Evolutionary conservation across 35 echinoderm and acorn worm species (phyloP).

Genomic region (Acanthaster planci): DNA sequence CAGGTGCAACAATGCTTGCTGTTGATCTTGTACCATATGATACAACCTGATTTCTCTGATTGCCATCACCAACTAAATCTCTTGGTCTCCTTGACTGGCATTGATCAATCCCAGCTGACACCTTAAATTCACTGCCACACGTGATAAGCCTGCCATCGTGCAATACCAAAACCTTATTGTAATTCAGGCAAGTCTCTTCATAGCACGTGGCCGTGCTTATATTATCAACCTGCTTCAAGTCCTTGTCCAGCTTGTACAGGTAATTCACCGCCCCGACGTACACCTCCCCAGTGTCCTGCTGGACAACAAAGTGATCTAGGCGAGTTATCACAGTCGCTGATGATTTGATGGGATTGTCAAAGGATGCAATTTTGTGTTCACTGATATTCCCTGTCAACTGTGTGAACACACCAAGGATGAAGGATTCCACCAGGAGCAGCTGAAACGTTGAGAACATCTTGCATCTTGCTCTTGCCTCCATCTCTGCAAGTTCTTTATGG

Average conservation of each 20-base stretch:
- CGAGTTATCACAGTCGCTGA: neutral
- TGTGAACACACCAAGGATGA: neutral
- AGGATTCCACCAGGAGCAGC: neutral
- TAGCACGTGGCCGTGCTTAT: neutral
- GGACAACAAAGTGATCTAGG: neutral
- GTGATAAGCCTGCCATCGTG: conserved; percentile 15
- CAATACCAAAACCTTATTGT: conserved; percentile 22
- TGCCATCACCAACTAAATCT: too few relatives aligned
- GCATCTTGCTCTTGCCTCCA: too few relatives aligned
- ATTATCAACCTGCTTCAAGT: neutral
- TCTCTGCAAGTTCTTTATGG: too few relatives aligned
- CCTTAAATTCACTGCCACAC: conserved; percentile 8
- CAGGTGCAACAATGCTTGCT: conserved; percentile 18
- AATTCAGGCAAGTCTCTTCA: neutral
- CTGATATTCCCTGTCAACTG: neutral
- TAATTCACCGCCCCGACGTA: neutral
- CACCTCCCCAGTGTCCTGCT: neutral
- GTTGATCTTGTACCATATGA: neutral
- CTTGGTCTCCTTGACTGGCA: neutral
- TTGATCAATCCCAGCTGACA: too few relatives aligned
- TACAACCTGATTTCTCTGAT: neutral
- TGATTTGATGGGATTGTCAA: neutral
- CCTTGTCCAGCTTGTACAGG: neutral
- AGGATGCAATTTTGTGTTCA: neutral
- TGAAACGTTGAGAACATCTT: too few relatives aligned